Conservation (phyloP, 2,797 vertebrate genomes). For the Varecia variegata region DNA sequence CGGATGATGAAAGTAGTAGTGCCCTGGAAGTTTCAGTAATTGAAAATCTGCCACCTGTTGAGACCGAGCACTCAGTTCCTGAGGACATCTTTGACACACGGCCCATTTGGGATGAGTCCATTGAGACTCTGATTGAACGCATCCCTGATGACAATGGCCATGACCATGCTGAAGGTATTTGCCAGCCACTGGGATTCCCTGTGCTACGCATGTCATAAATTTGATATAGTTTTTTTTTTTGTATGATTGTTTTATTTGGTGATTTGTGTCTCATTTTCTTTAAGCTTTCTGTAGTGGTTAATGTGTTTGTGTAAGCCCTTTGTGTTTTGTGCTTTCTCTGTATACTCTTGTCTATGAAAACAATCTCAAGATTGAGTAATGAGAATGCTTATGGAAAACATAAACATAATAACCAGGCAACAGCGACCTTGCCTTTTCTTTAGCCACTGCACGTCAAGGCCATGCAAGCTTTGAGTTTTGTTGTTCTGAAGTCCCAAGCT, state of each 20-base stretch:
- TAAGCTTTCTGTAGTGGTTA: conserved; percentile 86
- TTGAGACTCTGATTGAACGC: conserved; percentile 99
- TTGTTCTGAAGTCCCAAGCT: conserved; percentile 76
- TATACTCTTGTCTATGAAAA: conserved; percentile 84
- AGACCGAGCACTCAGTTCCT: conserved; percentile 92
- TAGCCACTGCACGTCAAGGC: conserved; percentile 69
- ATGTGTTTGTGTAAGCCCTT: conserved; percentile 85
- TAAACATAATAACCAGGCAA: conserved; percentile 68
- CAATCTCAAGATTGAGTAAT: conserved; percentile 94
- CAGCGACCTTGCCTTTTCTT: conserved; percentile 69
- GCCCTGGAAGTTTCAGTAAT: conserved; percentile 95
- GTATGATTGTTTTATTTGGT: conserved; percentile 68
- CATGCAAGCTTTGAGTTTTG: conserved; percentile 82
- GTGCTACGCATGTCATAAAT: conserved; percentile 91
- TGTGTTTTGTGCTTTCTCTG: conserved; percentile 84
- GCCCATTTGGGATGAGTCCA: conserved; percentile 97
- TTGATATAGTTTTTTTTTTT: conserved; percentile 70
- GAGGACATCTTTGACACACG: conserved; percentile 98
- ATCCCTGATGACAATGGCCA: conserved; percentile 97
- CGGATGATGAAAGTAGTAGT: conserved; percentile 95
- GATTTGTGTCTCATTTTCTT: conserved; percentile 84
- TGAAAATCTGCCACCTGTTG: conserved; percentile 93
- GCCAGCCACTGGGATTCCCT: conserved; percentile 92
- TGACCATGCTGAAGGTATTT: conserved; percentile 98
- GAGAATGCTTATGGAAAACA: conserved; percentile 81